Conservation (phyloP, 2,888 invertebrate genomes). For the Eristalinus sepulchralis region DNA sequence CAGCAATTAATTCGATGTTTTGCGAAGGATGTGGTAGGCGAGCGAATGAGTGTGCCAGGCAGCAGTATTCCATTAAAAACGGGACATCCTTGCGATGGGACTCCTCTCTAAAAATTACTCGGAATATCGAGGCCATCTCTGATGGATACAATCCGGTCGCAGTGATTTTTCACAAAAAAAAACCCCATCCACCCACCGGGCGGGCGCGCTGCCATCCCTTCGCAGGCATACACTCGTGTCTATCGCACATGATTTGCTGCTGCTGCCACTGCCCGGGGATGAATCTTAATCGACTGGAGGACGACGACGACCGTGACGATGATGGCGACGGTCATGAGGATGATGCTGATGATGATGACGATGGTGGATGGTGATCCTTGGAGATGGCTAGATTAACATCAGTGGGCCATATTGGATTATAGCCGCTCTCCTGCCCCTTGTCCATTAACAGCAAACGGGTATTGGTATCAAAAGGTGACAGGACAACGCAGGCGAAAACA, state of each 20-base stretch:
- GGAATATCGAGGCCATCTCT: conserved; percentile 27
- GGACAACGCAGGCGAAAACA: conserved; percentile 49
- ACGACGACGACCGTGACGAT: conserved; percentile 23
- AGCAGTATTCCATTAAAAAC: conserved; percentile 39
- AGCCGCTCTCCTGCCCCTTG: background rate
- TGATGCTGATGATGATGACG: background rate
- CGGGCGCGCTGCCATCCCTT: background rate
- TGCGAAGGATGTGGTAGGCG: conserved; percentile 8
- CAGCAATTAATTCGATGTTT: conserved; percentile 61
- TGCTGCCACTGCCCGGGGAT: background rate
- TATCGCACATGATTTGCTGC: conserved; percentile 36
- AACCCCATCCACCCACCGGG: background rate
- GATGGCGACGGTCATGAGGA: conserved; percentile 15
- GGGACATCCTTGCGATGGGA: background rate
- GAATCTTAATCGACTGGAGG: conserved; percentile 52
- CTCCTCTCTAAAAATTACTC: conserved; percentile 9
- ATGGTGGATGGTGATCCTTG: conserved; percentile 15
- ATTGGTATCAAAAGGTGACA: conserved; percentile 44
- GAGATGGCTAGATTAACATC: conserved; percentile 47
- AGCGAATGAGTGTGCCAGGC: background rate
- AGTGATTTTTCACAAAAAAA: conserved; percentile 41
- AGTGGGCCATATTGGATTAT: conserved; percentile 49
- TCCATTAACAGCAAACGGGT: background rate
- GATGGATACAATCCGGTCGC: conserved; percentile 33
- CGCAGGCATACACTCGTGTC: conserved; percentile 7